Conservation (phyloP, 2,888 invertebrate genomes). For the Phengaris alcon region DNA sequence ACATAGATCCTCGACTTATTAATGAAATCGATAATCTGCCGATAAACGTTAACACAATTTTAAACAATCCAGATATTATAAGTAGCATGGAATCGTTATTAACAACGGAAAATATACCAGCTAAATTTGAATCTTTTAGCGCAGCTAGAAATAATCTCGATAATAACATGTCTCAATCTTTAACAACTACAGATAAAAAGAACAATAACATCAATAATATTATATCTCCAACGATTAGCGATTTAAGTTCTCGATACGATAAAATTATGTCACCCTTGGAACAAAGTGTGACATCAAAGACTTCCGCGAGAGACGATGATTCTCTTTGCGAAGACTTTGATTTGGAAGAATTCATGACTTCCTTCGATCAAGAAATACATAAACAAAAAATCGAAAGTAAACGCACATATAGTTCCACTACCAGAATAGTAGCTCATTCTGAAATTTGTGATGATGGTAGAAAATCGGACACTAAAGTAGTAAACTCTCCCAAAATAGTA, state of each 20-base stretch:
- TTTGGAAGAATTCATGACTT: slow-evolving; percentile 83
- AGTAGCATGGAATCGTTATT: slow-evolving; percentile 76
- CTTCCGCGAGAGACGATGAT: slow-evolving; percentile 70
- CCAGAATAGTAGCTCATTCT: slow-evolving; percentile 66
- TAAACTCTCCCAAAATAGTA: slow-evolving; percentile 59
- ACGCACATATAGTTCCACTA: slow-evolving; percentile 73
- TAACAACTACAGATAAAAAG: slow-evolving; percentile 42
- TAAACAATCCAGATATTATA: slow-evolving; percentile 74
- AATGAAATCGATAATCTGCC: slow-evolving; percentile 85
- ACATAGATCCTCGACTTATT: slow-evolving; percentile 81
- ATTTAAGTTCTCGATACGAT: slow-evolving; percentile 72
- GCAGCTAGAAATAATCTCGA: slow-evolving; percentile 55
- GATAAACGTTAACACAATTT: slow-evolving; percentile 75
- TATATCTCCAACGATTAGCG: slow-evolving; percentile 58
- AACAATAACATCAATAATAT: slow-evolving; percentile 47
- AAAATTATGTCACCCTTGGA: slow-evolving; percentile 76
- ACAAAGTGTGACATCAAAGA: slow-evolving; percentile 70
- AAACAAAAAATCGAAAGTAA: slow-evolving; percentile 66
- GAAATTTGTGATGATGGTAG: slow-evolving; percentile 59
- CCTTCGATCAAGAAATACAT: slow-evolving; percentile 82
- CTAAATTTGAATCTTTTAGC: slow-evolving; percentile 71
- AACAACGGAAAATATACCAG: slow-evolving; percentile 72
- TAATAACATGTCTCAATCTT: slow-evolving; percentile 50
- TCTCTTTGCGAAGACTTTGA: slow-evolving; percentile 81
- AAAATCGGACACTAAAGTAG: slow-evolving; percentile 58